Percentiles rank a stretch among this genome's conserved stretches.
Evolutionary conservation across 2,113 vertebrate genomes (phyloP).

Genomic region (Actinemys pallida): DNA sequence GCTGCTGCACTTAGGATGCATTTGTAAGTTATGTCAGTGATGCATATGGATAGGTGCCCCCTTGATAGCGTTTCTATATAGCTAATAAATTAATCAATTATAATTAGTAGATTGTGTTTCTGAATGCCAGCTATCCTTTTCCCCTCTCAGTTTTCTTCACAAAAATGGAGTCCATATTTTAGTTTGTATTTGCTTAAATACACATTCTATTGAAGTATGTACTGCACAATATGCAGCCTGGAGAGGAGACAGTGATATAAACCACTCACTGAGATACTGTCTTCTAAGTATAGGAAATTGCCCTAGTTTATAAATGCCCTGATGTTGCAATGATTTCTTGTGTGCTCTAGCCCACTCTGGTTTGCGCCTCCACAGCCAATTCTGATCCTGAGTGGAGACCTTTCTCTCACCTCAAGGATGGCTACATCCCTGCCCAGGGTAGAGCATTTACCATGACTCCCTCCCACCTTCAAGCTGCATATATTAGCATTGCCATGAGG

Average conservation of each 20-base stretch:
- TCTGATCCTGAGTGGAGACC: not conserved
- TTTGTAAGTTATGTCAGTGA: not conserved
- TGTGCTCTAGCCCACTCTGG: not conserved
- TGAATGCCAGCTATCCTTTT: not conserved
- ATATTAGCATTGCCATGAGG: not conserved
- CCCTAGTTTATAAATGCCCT: not conserved
- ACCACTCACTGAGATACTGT: not conserved
- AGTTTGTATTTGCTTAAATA: conserved; percentile 30
- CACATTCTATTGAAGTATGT: not conserved
- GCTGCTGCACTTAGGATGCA: fast-evolving
- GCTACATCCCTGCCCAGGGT: not conserved
- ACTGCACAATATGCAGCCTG: not conserved
- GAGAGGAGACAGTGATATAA: not conserved
- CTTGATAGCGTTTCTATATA: not conserved
- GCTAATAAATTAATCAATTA: conserved; percentile 34
- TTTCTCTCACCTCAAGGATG: not conserved
- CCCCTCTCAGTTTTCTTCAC: not conserved
- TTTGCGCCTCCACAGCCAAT: not conserved
- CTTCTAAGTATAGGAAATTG: conserved; percentile 13
- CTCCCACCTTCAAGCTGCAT: not conserved
- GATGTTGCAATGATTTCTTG: not conserved
- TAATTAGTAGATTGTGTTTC: conserved; percentile 11
- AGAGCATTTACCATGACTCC: not conserved
- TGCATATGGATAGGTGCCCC: not conserved
- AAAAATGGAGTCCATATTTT: not conserved